These are phyloP conservation scores for Baccha elongata DNA, from an alignment of 2,888 invertebrate species.

Conservation along the genomic window DNA sequence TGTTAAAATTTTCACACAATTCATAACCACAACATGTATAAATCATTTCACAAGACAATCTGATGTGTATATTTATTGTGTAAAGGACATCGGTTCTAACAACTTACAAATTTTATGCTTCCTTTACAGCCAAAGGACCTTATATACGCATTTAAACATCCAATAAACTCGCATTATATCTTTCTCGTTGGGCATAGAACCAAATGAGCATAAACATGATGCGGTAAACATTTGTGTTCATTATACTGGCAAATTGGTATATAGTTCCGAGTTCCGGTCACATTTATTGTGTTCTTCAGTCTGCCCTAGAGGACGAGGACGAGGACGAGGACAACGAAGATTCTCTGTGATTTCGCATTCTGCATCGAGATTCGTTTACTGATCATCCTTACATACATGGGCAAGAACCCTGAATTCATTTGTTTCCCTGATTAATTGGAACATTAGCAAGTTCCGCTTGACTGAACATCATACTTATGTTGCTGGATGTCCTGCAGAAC, in stretches of 20 bases:
- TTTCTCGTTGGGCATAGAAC: conserved; percentile 32
- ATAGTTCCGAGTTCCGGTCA: conserved; percentile 45
- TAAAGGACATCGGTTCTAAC: too few relatives aligned
- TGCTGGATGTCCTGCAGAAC: conserved; percentile 37
- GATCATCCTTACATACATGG: not conserved
- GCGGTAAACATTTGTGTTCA: conserved; percentile 60
- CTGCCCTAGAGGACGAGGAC: not conserved
- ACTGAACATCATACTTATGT: conserved; percentile 63
- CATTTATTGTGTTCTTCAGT: not conserved
- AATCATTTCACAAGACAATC: not conserved
- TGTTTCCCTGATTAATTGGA: conserved; percentile 66
- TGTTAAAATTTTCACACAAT: not conserved
- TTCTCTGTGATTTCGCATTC: conserved; percentile 14
- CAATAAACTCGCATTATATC: conserved; percentile 47
- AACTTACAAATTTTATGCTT: not conserved
- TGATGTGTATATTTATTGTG: not conserved
- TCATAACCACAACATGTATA: not conserved
- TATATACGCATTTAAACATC: not conserved
- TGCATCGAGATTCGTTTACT: not conserved
- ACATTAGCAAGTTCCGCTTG: conserved; percentile 65
- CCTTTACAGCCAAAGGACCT: conserved; percentile 8
- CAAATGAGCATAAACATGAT: conserved; percentile 65
- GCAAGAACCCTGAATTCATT: conserved; percentile 30
- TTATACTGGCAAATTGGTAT: conserved; percentile 54
- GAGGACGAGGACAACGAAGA: too few relatives aligned